Base-by-base conservation (phyloP, 2,797 vertebrate species). In the Danio choprae region DNA sequence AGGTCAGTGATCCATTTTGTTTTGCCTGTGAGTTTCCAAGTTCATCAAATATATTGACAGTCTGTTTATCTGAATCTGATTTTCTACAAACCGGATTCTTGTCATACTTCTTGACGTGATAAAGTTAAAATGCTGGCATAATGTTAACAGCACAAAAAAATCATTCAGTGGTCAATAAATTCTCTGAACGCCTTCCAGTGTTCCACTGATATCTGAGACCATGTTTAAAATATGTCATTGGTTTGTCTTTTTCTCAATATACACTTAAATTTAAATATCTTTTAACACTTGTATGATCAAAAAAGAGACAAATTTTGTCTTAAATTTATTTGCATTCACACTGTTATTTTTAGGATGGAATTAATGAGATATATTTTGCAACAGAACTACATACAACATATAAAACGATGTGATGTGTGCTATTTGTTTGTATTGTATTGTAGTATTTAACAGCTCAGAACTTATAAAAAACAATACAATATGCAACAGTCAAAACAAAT, bases 121-220 rank as follows among this genome's bases (percentile, higher is more conserved):
- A 41, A 8, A 68, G 9, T 8, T 36, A 36, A 81, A 75, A 63
- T 48, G 77, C 18, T 76, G 64, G 60, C 48, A 55, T 58, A 69
- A 40, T 20, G 13, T 67, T 38, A 58, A 51, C 5, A 67, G 48
- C 12, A 51, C 7, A 53, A n/a, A 62, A 72, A 74, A 79, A 53
- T 68, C 65, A 53, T 79, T 64, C 4, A 11, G 5, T 29, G 11
- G 15, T 67, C 44, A 75, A 16, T 63, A 40, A 44, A 75, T 64
- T 29, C 77, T 48, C 41, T 7, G 43, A 74, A 73, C 6, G 36
- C 2, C 20, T 15, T 63, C 13, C 18, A 70, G n/a, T 70, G 55
- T 50, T 44, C 59, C n/a, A 4, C 16, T 58, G 3, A 62, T 62
- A 48, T 62, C n/a, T 12, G 50, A 51, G 36, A 53, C 15, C 20